These are phyloP conservation scores for Astropecten irregularis DNA, from an alignment of 53 echinoderm and acorn worm species.

Conservation along the genomic window DNA sequence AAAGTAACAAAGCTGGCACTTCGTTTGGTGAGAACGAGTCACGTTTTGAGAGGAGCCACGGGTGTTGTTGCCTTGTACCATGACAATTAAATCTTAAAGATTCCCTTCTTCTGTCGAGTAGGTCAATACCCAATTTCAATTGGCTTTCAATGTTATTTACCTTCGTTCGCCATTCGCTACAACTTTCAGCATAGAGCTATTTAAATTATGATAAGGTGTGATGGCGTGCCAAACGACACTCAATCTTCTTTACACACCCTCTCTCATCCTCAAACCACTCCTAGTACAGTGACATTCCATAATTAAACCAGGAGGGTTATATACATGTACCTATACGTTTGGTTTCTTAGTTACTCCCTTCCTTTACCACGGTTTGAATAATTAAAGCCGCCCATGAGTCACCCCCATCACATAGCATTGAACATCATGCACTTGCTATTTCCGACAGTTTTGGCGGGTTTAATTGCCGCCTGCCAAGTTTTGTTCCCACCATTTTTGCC, in stretches of 20 bases:
- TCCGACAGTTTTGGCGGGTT: slow-evolving; percentile 41
- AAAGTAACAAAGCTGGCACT: too few species aligned
- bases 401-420: not conserved
- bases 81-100: too few species aligned
- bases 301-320: not conserved
- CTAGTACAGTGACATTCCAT: not conserved
- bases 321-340: too few species aligned
- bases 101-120: too few species aligned
- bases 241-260: not conserved
- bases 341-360: slow-evolving; percentile 23
- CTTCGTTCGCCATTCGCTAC: too few species aligned
- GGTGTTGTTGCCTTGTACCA: too few species aligned
- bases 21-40: too few species aligned
- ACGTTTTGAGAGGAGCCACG: too few species aligned
- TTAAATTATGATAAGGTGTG: not conserved
- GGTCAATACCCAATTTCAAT: too few species aligned
- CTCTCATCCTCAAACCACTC: not conserved
- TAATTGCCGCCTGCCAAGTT: slow-evolving; percentile 38
- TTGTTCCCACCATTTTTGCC: slow-evolving; percentile 23
- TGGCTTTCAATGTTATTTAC: too few species aligned
- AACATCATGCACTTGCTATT: not conserved
- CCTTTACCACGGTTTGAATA: slow-evolving; percentile 11
- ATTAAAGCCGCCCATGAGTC: slow-evolving; percentile 12
- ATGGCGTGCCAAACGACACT: slow-evolving; percentile 3
- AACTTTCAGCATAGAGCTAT: too few species aligned